phyloP scores from a whole-genome alignment of 2,888 invertebrate genomes.

The Cabera pusaria region DNA sequence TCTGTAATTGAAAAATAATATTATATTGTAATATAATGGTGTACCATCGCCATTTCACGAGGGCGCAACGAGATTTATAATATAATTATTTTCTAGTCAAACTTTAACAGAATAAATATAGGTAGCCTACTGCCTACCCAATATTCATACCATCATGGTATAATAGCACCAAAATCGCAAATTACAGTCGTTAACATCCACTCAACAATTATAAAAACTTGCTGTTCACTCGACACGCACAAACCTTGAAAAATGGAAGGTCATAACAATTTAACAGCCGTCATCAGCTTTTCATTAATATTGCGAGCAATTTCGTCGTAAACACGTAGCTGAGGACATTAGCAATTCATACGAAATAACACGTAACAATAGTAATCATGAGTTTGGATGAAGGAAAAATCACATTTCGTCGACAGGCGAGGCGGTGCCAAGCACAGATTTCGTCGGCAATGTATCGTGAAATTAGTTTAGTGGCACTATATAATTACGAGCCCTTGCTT shows the following conservation, averaged over 20 bases:
- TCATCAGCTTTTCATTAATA: conserved; percentile 61
- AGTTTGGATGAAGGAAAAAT: conserved; percentile 72
- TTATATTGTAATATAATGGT: too few relatives aligned
- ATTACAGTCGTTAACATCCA: conserved; percentile 25
- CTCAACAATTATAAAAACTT: conserved; percentile 40
- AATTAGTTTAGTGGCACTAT: conserved; percentile 83
- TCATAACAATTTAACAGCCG: conserved; percentile 49
- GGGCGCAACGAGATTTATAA: too few relatives aligned
- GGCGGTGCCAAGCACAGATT: conserved; percentile 82
- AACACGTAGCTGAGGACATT: conserved; percentile 55
- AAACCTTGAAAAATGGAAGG: conserved; percentile 53
- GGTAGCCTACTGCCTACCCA: too few relatives aligned
- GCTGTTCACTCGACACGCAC: conserved; percentile 33
- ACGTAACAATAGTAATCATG: conserved; percentile 78
- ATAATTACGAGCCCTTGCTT: conserved; percentile 80
- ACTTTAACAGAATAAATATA: too few relatives aligned
- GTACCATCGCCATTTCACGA: too few relatives aligned
- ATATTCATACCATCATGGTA: too few relatives aligned
- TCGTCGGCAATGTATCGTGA: conserved; percentile 82
- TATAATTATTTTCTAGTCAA: too few relatives aligned
- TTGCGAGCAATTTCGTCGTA: conserved; percentile 51
- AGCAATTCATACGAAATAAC: conserved; percentile 78
- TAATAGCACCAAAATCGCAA: conserved; percentile 22
- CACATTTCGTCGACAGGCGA: conserved; percentile 67
- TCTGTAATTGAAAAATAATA: too few relatives aligned